Evolutionary conservation across 2,113 vertebrate genomes (phyloP), one percentile per base, ranked within the genome.

Genomic region (Acanthisitta chloris): DNA sequence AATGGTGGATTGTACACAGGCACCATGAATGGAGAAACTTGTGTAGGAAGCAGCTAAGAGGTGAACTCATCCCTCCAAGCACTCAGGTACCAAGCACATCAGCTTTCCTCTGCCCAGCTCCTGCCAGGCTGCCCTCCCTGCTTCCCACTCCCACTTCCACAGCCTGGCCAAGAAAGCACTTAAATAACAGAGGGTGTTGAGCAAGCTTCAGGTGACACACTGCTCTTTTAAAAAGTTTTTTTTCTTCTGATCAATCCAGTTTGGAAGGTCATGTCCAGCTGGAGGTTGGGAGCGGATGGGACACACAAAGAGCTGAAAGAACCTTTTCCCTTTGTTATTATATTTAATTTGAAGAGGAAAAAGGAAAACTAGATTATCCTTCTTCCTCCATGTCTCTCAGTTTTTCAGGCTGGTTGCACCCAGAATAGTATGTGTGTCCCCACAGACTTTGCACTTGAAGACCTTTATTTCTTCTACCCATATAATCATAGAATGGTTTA

Each of bases 121-220:
- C 69, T 69, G 61, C 51, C 69, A 81, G 59, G 17, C 55, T 91
- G 54, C 51, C 45, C 19, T 74, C 51, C 33, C 29, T 86, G 69
- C 29, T 82, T 81, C 42, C 33, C 38, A 12, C 16, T 79, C 55
- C 55, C 55, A 38, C 29, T 58, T 24, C n/a, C n/a, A 76, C 4
- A 88, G 36, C 57, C 52, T 36, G 57, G 71, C 48, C 79, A 86
- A 93, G 48, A 90, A 93, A 91, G 49, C 69, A 84, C 59, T 91
- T 78, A 57, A 65, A 45, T 36, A 91, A 34, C 31, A 80, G 31
- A 83, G 45, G 9, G 25, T 34, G 29, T 49, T 66, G 34, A 54
- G 29, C 19, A 90, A 62, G 55, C 38, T 79, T 57, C 4, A 4
- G 43, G 80, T 52, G 79, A 83, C 55, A 92, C 11, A 38, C 5